phyloP scores from a whole-genome alignment of 2,797 vertebrate genomes.

The Pyrocephalus nanus region DNA sequence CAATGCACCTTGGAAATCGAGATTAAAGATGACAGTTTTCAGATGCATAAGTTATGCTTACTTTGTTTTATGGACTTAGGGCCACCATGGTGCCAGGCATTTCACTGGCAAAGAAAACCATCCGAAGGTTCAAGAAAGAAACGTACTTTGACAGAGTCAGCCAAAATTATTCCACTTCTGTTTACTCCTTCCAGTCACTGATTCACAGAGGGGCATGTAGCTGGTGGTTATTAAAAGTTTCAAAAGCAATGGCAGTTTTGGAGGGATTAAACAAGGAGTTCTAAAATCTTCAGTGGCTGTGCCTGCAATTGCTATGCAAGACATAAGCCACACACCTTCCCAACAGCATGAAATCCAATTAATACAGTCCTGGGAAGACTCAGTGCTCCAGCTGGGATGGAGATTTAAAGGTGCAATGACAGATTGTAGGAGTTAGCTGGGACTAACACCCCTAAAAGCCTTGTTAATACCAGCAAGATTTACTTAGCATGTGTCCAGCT shows the following conservation, averaged over 20 bases:
- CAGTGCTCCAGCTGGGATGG: background rate
- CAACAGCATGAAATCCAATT: slow-evolving; percentile 45
- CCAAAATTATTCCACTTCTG: slow-evolving; percentile 3
- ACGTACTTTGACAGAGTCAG: background rate
- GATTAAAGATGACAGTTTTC: slow-evolving; percentile 63
- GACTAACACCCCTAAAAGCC: slow-evolving; percentile 10
- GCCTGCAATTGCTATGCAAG: slow-evolving; percentile 34
- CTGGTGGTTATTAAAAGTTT: slow-evolving; percentile 22
- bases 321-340: slow-evolving; percentile 15
- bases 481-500: background rate
- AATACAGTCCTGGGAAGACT: slow-evolving; percentile 30
- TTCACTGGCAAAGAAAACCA: slow-evolving; percentile 3
- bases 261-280: background rate
- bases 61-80: slow-evolving; percentile 39
- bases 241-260: background rate
- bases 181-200: slow-evolving; percentile 6
- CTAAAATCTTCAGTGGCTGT: background rate
- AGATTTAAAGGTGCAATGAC: slow-evolving; percentile 37
- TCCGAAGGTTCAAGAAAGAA: slow-evolving; percentile 40
- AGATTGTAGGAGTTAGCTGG: background rate
- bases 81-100: background rate
- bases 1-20: slow-evolving; percentile 31
- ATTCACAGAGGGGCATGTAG: background rate
- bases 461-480: slow-evolving; percentile 15
- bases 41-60: slow-evolving; percentile 47